Evolutionary conservation across 2,888 invertebrate genomes (phyloP).

Genomic region (Altica lythri): DNA sequence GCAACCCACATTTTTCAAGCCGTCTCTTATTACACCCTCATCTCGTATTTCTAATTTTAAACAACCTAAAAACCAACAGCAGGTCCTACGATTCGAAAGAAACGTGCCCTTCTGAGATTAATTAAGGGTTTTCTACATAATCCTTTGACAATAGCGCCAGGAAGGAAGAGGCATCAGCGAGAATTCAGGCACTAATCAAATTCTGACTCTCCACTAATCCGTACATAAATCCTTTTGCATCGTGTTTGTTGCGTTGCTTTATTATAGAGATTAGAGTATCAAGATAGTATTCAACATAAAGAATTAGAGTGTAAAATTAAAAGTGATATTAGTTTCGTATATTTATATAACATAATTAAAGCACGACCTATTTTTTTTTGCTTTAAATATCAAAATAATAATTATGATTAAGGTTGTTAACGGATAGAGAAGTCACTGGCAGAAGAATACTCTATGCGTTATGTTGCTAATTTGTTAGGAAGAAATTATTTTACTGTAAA

Average conservation of each 20-base stretch:
- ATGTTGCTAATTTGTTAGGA: too few relatives aligned
- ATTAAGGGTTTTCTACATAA: constrained; percentile 42
- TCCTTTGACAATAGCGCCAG: constrained; percentile 39
- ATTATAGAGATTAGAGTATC: constrained; percentile 28
- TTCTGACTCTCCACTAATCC: constrained; percentile 37
- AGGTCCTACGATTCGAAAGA: constrained; percentile 11
- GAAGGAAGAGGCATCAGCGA: constrained; percentile 42
- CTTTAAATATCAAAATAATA: too few relatives aligned
- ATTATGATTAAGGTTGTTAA: too few relatives aligned
- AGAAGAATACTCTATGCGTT: too few relatives aligned
- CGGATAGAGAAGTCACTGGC: too few relatives aligned
- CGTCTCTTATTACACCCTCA: constrained; percentile 1
- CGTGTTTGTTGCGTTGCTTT: constrained; percentile 29
- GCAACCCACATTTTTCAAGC: constrained; percentile 4
- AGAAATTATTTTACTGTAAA: too few relatives aligned
- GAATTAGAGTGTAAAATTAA: too few relatives aligned
- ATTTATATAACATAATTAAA: too few relatives aligned
- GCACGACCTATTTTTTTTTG: too few relatives aligned
- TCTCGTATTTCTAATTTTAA: constrained; percentile 15
- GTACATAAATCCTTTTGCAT: constrained; percentile 32
- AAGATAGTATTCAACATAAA: constrained; percentile 1
- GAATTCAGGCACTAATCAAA: constrained; percentile 42
- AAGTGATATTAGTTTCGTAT: too few relatives aligned
- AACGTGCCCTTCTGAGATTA: constrained; percentile 34
- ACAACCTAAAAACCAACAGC: constrained; percentile 11